These are phyloP conservation scores for Drosophila leonis DNA, from an alignment of 2,888 invertebrate genomes.

Conservation along the genomic window DNA sequence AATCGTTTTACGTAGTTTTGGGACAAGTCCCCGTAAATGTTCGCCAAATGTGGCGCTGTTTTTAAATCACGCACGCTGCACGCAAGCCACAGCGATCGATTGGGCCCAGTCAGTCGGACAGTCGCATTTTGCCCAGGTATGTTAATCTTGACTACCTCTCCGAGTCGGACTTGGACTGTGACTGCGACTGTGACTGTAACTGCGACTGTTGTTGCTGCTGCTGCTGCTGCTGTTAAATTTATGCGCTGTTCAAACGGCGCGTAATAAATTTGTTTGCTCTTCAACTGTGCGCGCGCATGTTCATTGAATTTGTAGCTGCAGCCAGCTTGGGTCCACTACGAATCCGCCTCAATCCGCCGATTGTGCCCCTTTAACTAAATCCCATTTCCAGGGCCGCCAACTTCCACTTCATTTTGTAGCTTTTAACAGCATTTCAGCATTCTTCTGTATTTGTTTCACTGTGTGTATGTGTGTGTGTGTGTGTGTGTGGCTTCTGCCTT, in stretches of 20 bases:
- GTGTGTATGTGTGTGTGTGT: slow-evolving; percentile 18
- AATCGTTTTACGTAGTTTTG: slow-evolving; percentile 77
- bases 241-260: slow-evolving; percentile 83
- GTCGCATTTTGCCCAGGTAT: slow-evolving; percentile 64
- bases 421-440: slow-evolving; percentile 80
- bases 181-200: slow-evolving; percentile 11
- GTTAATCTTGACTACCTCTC: slow-evolving; percentile 70
- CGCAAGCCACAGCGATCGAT: slow-evolving; percentile 77
- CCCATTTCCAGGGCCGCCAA: slow-evolving; percentile 53
- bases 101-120: slow-evolving; percentile 40
- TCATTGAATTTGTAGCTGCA: slow-evolving; percentile 77
- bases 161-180: slow-evolving; percentile 44
- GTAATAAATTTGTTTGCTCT: slow-evolving; percentile 83
- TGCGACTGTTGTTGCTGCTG: slow-evolving; percentile 8
- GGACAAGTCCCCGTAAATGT: slow-evolving; percentile 78
- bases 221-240: slow-evolving; percentile 62
- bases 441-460: slow-evolving; percentile 76
- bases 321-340: slow-evolving; percentile 32
- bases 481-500: slow-evolving; percentile 58
- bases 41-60: slow-evolving; percentile 79
- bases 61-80: slow-evolving; percentile 77
- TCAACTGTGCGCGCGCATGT: slow-evolving; percentile 82
- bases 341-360: slow-evolving; percentile 27
- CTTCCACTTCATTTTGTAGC: slow-evolving; percentile 81
- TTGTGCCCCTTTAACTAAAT: slow-evolving; percentile 13